Evolutionary conservation across 2,797 vertebrate species (phyloP).

Genomic region (Rhadinocentrus ornatus): DNA sequence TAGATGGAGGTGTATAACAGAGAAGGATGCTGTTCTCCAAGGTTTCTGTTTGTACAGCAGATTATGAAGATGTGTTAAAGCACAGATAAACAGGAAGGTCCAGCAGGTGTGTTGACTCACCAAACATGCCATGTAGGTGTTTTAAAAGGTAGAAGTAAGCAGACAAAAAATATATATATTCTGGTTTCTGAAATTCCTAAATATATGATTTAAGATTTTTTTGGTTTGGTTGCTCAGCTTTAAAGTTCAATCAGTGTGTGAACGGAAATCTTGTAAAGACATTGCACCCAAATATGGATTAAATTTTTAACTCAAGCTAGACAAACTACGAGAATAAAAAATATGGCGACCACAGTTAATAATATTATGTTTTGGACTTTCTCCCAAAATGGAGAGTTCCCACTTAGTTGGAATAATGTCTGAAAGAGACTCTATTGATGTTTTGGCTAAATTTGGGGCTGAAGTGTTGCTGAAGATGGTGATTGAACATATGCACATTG

Average conservation of each 20-base stretch:
- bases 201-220: neutral
- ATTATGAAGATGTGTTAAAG: neutral
- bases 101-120: conserved; percentile 13
- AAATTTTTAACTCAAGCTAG: neutral
- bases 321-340: neutral
- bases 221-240: neutral
- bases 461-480: no score
- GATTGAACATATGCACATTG: no score
- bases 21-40: neutral
- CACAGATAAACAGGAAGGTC: neutral
- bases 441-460: no score
- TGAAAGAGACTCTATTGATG: no score
- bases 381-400: no score
- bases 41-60: neutral
- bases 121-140: neutral
- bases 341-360: neutral
- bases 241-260: no score
- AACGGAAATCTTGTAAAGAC: neutral
- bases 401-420: no score
- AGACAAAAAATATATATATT: neutral
- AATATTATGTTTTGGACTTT: no score
- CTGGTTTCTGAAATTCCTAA: neutral
- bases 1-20: conserved; percentile 19
- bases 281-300: no score
- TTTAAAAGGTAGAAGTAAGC: neutral